Base-by-base conservation (phyloP, 2,888 invertebrate genomes). In the Dascillus cervinus region DNA sequence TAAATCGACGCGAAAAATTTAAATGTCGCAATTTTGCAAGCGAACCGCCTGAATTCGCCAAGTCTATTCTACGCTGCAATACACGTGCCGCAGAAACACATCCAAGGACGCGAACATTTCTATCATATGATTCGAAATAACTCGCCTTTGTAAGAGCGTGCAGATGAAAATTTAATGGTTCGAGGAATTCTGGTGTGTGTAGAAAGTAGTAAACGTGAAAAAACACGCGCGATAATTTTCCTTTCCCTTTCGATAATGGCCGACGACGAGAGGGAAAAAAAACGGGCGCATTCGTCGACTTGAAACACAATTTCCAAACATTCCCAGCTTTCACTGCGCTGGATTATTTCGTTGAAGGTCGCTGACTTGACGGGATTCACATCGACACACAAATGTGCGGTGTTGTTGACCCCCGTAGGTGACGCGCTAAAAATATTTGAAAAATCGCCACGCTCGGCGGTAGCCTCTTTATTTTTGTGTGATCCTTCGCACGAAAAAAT, bases 331-430 rank as follows among this genome's bases (percentile, higher is more conserved):
- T 54, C 51, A 43, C 50, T 47, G 46, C 34, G 29, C 39, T 32
- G 32, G 31, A 33, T 37, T 36, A n/a, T n/a, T n/a, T n/a, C n/a
- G 30, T 35, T 29, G 47, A 44, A 44, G 47, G 45, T 47, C 47
- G 42, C 40, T 47, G 47, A 47, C 47, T 45, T 35, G 39, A 37
- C n/a, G n/a, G 28, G 44, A 41, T 35, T 44, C 37, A 44, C 43
- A 41, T 42, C 37, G 34, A 20, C 39, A 29, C 31, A 37, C 34
- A 35, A 32, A 42, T n/a, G 37, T 42, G 44, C 48, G 50, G 53
- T n/a, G 56, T 56, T 57, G 56, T 52, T 52, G 58, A 58, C 56
- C 53, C 44, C n/a, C n/a, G n/a, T n/a, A n/a, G n/a, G n/a, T n/a
- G n/a, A n/a, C n/a, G n/a, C n/a, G n/a, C n/a, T n/a, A n/a, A n/a